Evolutionary conservation across 2,113 vertebrate species (phyloP).

Genomic region (Chiloscyllium plagiosum): DNA sequence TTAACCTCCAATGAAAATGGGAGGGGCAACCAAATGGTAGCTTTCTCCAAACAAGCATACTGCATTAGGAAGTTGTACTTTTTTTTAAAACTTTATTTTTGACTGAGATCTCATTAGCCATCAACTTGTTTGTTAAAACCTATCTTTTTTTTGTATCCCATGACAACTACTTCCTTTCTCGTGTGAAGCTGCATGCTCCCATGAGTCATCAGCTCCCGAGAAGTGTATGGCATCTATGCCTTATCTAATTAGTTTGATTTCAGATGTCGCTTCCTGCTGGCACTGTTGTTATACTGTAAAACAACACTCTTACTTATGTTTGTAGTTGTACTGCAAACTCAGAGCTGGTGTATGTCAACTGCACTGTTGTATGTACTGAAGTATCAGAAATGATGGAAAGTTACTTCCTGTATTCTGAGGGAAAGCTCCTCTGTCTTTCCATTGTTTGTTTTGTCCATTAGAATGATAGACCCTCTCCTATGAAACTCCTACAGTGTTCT

Average conservation of each 20-base stretch:
- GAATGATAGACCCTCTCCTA: background rate
- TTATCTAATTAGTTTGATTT: background rate
- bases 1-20: background rate
- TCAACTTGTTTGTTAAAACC: background rate
- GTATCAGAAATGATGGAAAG: background rate
- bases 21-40: background rate
- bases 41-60: background rate
- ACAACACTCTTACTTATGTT: background rate
- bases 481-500: background rate
- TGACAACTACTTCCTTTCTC: conserved; percentile 23
- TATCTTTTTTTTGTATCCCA: background rate
- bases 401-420: background rate
- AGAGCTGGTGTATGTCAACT: background rate
- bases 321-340: background rate
- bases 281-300: background rate
- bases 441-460: background rate
- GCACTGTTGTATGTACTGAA: background rate
- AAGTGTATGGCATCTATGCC: background rate
- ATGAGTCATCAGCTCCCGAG: background rate
- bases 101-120: background rate
- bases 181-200: background rate
- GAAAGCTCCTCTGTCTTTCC: background rate
- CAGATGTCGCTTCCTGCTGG: conserved; percentile 20
- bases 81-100: background rate
- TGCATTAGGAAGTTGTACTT: background rate